These are phyloP conservation scores for Phataginus tetradactyla DNA, from an alignment of 2,797 vertebrate species.

Conservation along the genomic window DNA sequence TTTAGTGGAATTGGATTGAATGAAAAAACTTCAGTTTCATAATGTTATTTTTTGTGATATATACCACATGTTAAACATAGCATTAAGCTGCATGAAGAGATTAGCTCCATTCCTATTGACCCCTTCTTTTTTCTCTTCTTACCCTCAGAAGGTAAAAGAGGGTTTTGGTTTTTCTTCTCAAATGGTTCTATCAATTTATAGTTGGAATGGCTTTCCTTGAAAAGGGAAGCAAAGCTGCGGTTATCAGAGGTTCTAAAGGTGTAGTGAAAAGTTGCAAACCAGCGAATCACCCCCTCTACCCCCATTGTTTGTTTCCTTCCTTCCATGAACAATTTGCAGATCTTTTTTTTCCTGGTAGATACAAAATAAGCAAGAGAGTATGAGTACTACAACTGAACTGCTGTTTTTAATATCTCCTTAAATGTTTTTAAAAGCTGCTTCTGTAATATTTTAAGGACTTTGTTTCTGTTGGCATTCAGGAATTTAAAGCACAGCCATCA, in stretches of 20 bases:
- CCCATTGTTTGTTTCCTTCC: not conserved
- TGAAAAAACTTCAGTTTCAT: not conserved
- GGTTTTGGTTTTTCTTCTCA: constrained; percentile 25
- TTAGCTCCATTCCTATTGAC: not conserved
- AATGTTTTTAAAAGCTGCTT: not conserved
- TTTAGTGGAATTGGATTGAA: constrained; percentile 57
- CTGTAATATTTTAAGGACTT: not conserved
- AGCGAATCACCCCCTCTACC: not conserved
- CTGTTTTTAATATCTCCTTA: constrained; percentile 21
- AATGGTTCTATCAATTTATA: not conserved
- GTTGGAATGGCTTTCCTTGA: constrained; percentile 33
- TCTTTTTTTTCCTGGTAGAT: not conserved
- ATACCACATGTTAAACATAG: not conserved
- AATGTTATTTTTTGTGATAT: not conserved
- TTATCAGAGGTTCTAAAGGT: constrained; percentile 16
- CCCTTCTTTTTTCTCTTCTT: not conserved
- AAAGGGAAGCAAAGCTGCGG: not conserved
- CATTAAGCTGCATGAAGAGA: not conserved
- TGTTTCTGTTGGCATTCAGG: not conserved
- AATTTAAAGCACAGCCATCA: not conserved
- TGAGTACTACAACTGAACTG: not conserved
- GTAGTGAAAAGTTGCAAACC: not conserved
- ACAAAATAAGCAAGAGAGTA: constrained; percentile 16
- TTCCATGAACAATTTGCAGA: constrained; percentile 2
- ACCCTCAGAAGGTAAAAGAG: not conserved